A percentile compares a stretch with the other conserved stretches of the same genome.
phyloP scores from a whole-genome alignment of 1,140 invertebrate species.

The Zelostemma sp. region DNA sequence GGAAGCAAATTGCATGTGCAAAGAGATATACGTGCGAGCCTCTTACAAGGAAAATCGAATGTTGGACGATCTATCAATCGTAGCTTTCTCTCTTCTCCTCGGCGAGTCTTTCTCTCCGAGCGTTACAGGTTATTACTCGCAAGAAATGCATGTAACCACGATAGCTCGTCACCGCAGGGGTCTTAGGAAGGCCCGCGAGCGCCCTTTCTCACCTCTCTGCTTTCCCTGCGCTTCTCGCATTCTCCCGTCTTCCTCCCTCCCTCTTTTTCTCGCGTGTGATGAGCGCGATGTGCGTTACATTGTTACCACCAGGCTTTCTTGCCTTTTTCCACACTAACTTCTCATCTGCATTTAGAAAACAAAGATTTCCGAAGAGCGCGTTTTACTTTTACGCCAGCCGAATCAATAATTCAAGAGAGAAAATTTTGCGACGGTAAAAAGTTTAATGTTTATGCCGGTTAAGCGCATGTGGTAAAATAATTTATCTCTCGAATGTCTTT shows the following conservation, averaged over 20 bases:
- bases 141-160: constrained; percentile 61
- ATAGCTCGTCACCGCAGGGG: constrained; percentile 60
- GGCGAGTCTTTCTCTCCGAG: constrained; percentile 52
- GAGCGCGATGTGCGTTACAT: constrained; percentile 25
- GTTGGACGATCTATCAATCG: constrained; percentile 63
- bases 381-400: too few species aligned
- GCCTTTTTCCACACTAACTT: neutral
- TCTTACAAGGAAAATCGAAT: constrained; percentile 62
- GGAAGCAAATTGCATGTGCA: constrained; percentile 48
- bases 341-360: too few species aligned
- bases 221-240: constrained; percentile 27
- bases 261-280: constrained; percentile 20
- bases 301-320: constrained; percentile 21
- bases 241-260: constrained; percentile 20
- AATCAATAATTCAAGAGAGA: too few species aligned
- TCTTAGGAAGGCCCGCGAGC: constrained; percentile 53
- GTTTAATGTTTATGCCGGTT: neutral
- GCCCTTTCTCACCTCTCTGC: constrained; percentile 44
- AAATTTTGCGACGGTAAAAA: constrained; percentile 10
- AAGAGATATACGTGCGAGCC: constrained; percentile 49
- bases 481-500: constrained; percentile 52
- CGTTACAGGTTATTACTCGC: constrained; percentile 64
- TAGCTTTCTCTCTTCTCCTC: constrained; percentile 40
- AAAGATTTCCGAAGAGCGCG: too few species aligned
- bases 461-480: constrained; percentile 26